Evolutionary conservation across 2,113 vertebrate genomes (phyloP).

Genomic region (Callopanchax toddi): DNA sequence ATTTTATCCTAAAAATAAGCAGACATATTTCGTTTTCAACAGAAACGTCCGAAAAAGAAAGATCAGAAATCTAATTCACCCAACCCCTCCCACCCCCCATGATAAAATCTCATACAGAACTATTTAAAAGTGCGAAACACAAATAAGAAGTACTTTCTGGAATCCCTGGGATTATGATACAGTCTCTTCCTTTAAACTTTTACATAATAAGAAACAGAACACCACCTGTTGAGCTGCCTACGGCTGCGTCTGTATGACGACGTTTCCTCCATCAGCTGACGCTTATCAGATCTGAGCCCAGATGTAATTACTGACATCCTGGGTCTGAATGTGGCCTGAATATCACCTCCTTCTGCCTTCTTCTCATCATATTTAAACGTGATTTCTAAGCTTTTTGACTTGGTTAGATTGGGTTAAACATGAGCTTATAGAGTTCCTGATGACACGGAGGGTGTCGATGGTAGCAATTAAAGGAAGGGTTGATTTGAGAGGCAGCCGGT

Average conservation of each 20-base stretch:
- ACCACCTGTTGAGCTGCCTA: background rate
- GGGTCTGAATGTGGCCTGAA: background rate
- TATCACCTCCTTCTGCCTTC: background rate
- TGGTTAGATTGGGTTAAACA: too few species aligned
- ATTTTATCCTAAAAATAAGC: too few species aligned
- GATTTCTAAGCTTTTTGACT: too few species aligned
- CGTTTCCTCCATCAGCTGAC: too few species aligned
- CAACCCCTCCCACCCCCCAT: too few species aligned
- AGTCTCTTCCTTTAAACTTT: fast-evolving
- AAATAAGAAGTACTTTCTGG: fast-evolving
- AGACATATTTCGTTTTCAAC: too few species aligned
- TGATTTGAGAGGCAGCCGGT: background rate
- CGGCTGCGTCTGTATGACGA: background rate
- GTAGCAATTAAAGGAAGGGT: conserved; percentile 29
- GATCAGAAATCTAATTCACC: too few species aligned
- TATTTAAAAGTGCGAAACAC: background rate
- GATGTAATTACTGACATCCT: background rate
- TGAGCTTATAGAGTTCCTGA: background rate
- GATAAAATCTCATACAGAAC: background rate
- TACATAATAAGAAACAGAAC: background rate
- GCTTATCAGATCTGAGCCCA: background rate
- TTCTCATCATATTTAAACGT: too few species aligned
- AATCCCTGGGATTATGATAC: fast-evolving
- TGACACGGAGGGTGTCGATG: fast-evolving
- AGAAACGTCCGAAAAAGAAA: background rate